Evolutionary conservation across 2,888 invertebrate species (phyloP), one percentile per base, ranked within the genome.

Genomic region (Platycheirus albimanus): DNA sequence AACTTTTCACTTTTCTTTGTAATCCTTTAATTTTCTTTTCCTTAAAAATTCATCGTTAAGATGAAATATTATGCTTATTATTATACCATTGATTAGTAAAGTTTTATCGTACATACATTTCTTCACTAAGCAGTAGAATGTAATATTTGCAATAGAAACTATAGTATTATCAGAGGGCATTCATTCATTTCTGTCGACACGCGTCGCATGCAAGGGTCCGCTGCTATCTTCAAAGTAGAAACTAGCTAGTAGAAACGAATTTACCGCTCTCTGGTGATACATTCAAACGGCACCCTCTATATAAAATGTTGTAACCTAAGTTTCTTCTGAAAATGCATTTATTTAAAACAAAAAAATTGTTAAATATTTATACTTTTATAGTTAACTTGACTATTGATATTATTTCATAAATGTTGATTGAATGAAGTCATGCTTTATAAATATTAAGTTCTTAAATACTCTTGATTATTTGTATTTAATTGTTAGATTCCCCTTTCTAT

Each of bases 341-440:
- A n/a, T n/a, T n/a, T n/a, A n/a, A n/a, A n/a, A n/a, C n/a, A n/a
- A n/a, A n/a, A n/a, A n/a, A n/a, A 63, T 71, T 63, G 63, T 77
- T 63, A 71, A 56, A 77, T 76, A 54, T 76, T 63, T 63, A 61
- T 61, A 58, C 45, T 75, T 69, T 67, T 69, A n/a, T 58, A 61
- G 36, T 5, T n/a, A n/a, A n/a, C n/a, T n/a, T n/a, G n/a, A n/a
- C n/a, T n/a, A n/a, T n/a, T n/a, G n/a, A n/a, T n/a, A n/a, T n/a
- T n/a, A n/a, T n/a, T n/a, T n/a, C n/a, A n/a, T n/a, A n/a, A n/a
- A n/a, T n/a, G n/a, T n/a, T n/a, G n/a, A n/a, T n/a, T n/a, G n/a
- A n/a, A n/a, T n/a, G n/a, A n/a, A n/a, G n/a, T n/a, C n/a, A n/a
- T 45, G 30, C 17, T 61, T 45, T 19, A 30, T 17, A 19, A 45